Evolutionary conservation across 2,113 vertebrate species (phyloP), one percentile per base, ranked within the genome.

Genomic region (Panthera uncia): DNA sequence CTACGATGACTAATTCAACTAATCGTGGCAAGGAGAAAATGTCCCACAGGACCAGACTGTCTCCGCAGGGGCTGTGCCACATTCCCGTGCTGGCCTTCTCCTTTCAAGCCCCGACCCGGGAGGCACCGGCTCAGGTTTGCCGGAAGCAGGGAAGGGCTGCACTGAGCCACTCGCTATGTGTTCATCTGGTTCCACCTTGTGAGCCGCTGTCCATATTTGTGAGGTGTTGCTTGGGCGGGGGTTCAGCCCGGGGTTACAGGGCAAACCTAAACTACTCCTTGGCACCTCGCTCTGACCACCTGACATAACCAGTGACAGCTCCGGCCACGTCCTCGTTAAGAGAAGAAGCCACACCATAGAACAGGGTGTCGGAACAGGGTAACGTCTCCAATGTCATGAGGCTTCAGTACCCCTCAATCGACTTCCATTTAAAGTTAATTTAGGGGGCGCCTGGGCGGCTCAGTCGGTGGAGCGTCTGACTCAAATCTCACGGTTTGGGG

Each of bases 1-100:
- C 81, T 12, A 73, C 94, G 81, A 89, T 95, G 86, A 93, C 82
- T 66, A 93, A 96, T 94, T 78, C 93, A 81, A 80, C 23, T 76
- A 81, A 96, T 10, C 29, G 48, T 6, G 11, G 55, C 38, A 50
- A 78, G 92, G 61, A 86, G 73, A 83, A 97, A 95, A 86, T 84
- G 27, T 79, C 55, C 66, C 50, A 23, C 36, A 45, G n/a, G 63
- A 91, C 69, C 41, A 89, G 61, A 81, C 31, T 63, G 12, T 87
- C 74, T 90, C 57, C 25, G 7, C 45, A 88, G 85, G 50, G 41
- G 29, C 31, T 33, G 61, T 88, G 18, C 36, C 81, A 48, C 45
- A 78, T 87, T 78, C 93, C 65, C 41, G 23, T 63, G 50, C 57
- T 38, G 5, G 69, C 21, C 63, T 91, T 96, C 9, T 74, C 65